Percentiles rank a stretch among this genome's conserved stretches.
These are phyloP conservation scores for Achlya flavicornis DNA, from an alignment of 2,888 invertebrate species.

Conservation along the genomic window DNA sequence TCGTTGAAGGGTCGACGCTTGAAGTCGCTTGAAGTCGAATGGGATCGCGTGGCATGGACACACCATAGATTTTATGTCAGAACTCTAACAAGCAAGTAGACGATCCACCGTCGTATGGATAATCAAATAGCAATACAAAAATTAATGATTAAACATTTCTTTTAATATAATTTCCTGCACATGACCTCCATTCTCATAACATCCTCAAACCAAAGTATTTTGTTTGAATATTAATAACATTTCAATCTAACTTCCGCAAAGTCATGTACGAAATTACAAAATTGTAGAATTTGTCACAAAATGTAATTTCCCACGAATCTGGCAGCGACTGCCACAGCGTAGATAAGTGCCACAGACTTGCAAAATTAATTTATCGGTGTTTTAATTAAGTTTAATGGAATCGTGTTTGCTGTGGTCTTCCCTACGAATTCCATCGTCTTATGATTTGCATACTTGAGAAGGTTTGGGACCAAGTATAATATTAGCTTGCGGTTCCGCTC, in stretches of 20 bases:
- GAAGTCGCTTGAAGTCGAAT: too few relatives aligned
- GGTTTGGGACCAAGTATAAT: constrained; percentile 5
- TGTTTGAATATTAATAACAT: neutral
- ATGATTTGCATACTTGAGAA: constrained; percentile 3
- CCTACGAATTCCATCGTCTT: neutral
- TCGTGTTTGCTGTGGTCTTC: constrained; percentile 5
- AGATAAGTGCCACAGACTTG: constrained; percentile 7
- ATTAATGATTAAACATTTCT: too few relatives aligned
- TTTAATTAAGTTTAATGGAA: constrained; percentile 10
- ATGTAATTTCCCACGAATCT: neutral
- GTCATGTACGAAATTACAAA: neutral
- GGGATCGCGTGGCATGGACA: too few relatives aligned
- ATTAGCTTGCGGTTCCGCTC: neutral
- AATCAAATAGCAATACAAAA: too few relatives aligned
- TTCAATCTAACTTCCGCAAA: neutral
- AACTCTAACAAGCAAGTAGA: too few relatives aligned
- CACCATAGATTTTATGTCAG: too few relatives aligned
- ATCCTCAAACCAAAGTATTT: neutral
- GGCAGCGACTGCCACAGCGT: constrained; percentile 9
- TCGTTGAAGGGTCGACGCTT: too few relatives aligned
- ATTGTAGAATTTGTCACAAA: neutral
- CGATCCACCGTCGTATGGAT: too few relatives aligned
- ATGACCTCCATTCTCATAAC: neutral
- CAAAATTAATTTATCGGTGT: constrained; percentile 13
- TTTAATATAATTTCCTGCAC: neutral